Evolutionary conservation across 1,140 invertebrate species (phyloP).

Genomic region (Notospermus geniculatus): DNA sequence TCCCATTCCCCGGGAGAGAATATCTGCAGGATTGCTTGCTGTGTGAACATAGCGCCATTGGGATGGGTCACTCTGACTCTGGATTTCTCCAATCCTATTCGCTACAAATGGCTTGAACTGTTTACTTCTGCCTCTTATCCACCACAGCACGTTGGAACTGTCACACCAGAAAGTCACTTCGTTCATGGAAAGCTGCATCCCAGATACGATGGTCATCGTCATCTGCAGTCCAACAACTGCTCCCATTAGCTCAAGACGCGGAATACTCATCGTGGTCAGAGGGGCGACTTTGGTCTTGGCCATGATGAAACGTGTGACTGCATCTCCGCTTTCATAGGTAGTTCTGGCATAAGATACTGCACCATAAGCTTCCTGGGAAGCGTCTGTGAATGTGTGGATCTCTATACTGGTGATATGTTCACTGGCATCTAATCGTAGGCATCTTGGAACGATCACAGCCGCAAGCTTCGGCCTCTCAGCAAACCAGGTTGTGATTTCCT

Average conservation of each 20-base stretch:
- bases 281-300: slow-evolving; percentile 21
- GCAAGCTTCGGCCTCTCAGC: neutral
- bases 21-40: slow-evolving; percentile 8
- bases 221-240: neutral
- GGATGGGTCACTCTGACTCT: neutral
- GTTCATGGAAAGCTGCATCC: neutral
- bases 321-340: neutral
- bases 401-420: neutral
- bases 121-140: slow-evolving; percentile 36
- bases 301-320: slow-evolving; percentile 10
- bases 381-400: slow-evolving; percentile 21
- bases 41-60: slow-evolving; percentile 1
- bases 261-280: slow-evolving; percentile 2
- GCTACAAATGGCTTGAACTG: slow-evolving; percentile 48
- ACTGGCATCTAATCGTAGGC: neutral
- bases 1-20: neutral
- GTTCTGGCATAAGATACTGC: neutral
- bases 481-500: neutral
- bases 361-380: slow-evolving; percentile 23
- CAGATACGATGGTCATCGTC: neutral
- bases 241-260: slow-evolving; percentile 6
- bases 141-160: slow-evolving; percentile 47
- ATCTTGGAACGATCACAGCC: neutral
- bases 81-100: slow-evolving; percentile 49
- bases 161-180: slow-evolving; percentile 32